These are phyloP conservation scores for Coenonympha arcania DNA, from an alignment of 2,888 invertebrate species.

Conservation along the genomic window DNA sequence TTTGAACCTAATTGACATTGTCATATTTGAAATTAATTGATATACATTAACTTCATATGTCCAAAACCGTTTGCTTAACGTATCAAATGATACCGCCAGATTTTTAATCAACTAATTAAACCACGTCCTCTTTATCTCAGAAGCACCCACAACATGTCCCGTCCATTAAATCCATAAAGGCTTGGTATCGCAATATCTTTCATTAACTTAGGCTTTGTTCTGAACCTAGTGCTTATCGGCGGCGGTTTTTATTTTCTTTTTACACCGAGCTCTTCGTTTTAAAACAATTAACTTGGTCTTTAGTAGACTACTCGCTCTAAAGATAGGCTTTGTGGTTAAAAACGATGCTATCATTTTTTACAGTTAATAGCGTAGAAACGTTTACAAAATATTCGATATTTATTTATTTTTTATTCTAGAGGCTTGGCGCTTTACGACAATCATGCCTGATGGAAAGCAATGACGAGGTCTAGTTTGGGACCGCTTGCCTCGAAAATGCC, in stretches of 20 bases:
- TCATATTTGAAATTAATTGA: too few relatives aligned
- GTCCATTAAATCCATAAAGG: conserved; percentile 19
- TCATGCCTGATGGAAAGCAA: too few relatives aligned
- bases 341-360: too few relatives aligned
- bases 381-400: too few relatives aligned
- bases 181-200: conserved; percentile 26
- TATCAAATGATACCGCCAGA: background rate
- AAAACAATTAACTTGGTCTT: background rate
- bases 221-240: conserved; percentile 36
- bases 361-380: too few relatives aligned
- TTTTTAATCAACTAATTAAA: conserved; percentile 8
- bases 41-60: too few relatives aligned
- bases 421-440: too few relatives aligned
- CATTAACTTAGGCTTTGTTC: conserved; percentile 32
- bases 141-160: conserved; percentile 7
- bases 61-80: too few relatives aligned
- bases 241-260: conserved; percentile 7
- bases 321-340: background rate
- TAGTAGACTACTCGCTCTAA: background rate
- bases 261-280: background rate
- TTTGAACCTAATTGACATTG: too few relatives aligned
- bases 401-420: too few relatives aligned
- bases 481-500: too few relatives aligned
- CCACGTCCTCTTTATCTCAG: conserved; percentile 3
- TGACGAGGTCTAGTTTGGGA: too few relatives aligned